phyloP scores from a whole-genome alignment of 2,888 invertebrate species.

The Yponomeuta sedellus region DNA sequence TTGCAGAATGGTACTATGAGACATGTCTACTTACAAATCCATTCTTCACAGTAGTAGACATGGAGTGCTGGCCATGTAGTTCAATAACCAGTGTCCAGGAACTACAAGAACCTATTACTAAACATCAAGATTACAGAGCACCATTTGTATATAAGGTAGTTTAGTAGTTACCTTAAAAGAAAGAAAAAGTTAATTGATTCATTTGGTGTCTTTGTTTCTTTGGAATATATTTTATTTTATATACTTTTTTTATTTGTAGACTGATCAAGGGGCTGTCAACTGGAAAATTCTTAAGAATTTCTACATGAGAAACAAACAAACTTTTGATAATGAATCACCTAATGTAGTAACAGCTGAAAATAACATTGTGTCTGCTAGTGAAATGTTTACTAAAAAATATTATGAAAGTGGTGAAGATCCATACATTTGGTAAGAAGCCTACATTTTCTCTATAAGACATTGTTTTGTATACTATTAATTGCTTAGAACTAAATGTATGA shows the following conservation, averaged over 20 bases:
- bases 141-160: constrained; percentile 77
- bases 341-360: constrained; percentile 68
- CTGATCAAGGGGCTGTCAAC: constrained; percentile 73
- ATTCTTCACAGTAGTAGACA: constrained; percentile 86
- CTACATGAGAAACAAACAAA: constrained; percentile 74
- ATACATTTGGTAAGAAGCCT: constrained; percentile 48
- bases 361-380: constrained; percentile 50
- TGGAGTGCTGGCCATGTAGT: constrained; percentile 91
- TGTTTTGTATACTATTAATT: too few relatives aligned
- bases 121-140: constrained; percentile 45
- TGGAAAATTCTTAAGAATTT: constrained; percentile 73
- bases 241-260: too few relatives aligned
- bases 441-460: too few relatives aligned
- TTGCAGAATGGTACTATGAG: constrained; percentile 87
- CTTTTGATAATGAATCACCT: constrained; percentile 79
- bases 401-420: constrained; percentile 29
- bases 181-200: too few relatives aligned
- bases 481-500: too few relatives aligned
- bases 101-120: constrained; percentile 72
- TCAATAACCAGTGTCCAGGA: constrained; percentile 81
- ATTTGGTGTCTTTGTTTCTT: too few relatives aligned
- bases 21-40: constrained; percentile 90
- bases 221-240: too few relatives aligned
- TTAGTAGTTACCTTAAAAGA: neutral
- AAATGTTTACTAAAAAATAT: constrained; percentile 40